Evolutionary conservation across 1,140 invertebrate species (phyloP), one percentile per base, ranked within the genome.

Genomic region (Drosophila carrolli): DNA sequence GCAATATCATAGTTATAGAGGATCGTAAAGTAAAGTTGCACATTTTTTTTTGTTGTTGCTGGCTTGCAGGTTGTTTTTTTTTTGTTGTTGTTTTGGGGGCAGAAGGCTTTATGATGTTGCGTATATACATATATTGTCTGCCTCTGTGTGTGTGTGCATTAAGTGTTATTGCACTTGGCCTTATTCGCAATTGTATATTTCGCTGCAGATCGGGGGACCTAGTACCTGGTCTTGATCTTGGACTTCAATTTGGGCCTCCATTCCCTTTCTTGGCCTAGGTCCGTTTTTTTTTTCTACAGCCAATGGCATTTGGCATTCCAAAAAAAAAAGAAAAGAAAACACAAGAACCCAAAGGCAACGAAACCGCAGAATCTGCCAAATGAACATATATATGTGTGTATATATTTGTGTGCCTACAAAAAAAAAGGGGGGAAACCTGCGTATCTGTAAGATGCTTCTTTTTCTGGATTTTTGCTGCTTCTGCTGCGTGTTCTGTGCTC

Each of bases 191-290:
- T 63, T 65, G 61, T 53, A 56, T 70, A 43, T 73, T 72, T 41
- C 59, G 57, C 44, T 59, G 47, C 14, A 16, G 63, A 32, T 41
- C 10, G 14, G 23, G 38, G 32, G 57, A 47, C 32, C 13, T 27
- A 48, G 48, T n/a, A 40, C 14, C 46, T 68, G 71, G 79, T 82
- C 81, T 79, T 79, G 80, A 83, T 83, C 80, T 83, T 81, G 78
- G 78, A 66, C 72, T 76, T 76, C 56, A 79, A 81, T 75, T 79
- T 78, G 37, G 74, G 11, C 13, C 40, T 29, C 23, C 54, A 60
- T 60, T 65, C 44, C 57, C 47, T 73, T 65, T 75, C 59, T 67
- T 86, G 82, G 82, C 83, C 78, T 63, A 66, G 58, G 57, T 44
- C 35, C 19, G 53, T 32, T 51, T 58, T 16, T 47, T 16, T 59